phyloP scores from a whole-genome alignment of 2,888 invertebrate species.

The Cryptophagus acutangulus region DNA sequence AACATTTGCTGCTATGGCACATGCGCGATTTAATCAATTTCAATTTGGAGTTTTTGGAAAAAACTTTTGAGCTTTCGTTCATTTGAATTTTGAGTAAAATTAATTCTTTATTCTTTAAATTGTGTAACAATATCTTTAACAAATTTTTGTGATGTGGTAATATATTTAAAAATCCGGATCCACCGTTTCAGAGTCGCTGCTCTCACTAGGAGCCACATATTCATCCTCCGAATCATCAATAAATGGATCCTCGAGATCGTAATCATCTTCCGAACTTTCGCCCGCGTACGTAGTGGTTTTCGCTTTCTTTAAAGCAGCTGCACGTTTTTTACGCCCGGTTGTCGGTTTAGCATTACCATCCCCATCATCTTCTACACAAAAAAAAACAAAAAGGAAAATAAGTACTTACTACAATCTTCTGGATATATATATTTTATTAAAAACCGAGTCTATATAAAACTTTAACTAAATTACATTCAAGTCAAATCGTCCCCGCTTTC shows the following conservation, averaged over 20 bases:
- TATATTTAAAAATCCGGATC: too few species aligned
- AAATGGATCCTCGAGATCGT: slow-evolving; percentile 9
- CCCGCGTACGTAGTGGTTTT: background rate
- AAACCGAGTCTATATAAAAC: background rate
- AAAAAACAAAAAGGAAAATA: background rate
- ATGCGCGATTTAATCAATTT: too few species aligned
- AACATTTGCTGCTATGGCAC: too few species aligned
- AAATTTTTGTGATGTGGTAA: too few species aligned
- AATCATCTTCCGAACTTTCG: slow-evolving; percentile 5
- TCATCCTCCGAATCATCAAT: slow-evolving; percentile 7
- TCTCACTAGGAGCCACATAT: slow-evolving; percentile 2
- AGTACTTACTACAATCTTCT: background rate
- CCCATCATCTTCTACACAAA: background rate
- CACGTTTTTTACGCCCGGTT: too few species aligned
- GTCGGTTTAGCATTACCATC: background rate
- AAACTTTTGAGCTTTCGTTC: too few species aligned
- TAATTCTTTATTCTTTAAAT: too few species aligned
- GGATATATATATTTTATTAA: too few species aligned
- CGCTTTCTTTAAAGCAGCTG: background rate
- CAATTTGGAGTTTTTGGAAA: too few species aligned
- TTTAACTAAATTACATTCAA: background rate
- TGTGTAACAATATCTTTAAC: too few species aligned
- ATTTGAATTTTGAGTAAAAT: too few species aligned
- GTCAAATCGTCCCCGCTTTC: slow-evolving; percentile 24
- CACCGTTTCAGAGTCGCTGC: background rate